Conservation (phyloP, 1,140 invertebrate genomes). For the Penaeus indicus region DNA sequence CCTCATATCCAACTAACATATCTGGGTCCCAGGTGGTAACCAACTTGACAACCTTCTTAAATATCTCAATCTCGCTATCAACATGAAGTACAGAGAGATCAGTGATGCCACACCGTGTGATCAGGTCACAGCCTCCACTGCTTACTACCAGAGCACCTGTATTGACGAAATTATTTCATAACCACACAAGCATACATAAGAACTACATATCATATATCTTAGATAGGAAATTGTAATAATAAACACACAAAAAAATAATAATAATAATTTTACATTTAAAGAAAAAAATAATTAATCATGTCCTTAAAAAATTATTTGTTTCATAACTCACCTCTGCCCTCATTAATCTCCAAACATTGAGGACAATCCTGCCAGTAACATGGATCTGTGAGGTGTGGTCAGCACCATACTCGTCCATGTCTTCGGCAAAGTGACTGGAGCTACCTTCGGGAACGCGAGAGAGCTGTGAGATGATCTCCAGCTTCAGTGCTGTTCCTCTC, state of each 20-base stretch:
- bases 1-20: slow-evolving; percentile 95
- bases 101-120: slow-evolving; percentile 39
- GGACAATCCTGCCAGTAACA: slow-evolving; percentile 86
- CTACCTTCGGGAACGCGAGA: slow-evolving; percentile 79
- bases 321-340: slow-evolving; percentile 80
- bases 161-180: neutral
- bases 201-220: neutral
- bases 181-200: neutral
- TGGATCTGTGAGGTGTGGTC: slow-evolving; percentile 76
- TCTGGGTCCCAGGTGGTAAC: slow-evolving; percentile 90
- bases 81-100: slow-evolving; percentile 69
- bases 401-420: slow-evolving; percentile 67
- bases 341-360: slow-evolving; percentile 94
- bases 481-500: slow-evolving; percentile 80
- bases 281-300: no score
- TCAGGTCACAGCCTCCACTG: slow-evolving; percentile 40
- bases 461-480: slow-evolving; percentile 80
- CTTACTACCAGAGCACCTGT: slow-evolving; percentile 56
- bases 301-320: no score
- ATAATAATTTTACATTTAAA: no score
- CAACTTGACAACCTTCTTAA: slow-evolving; percentile 79
- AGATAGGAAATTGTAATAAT: neutral
- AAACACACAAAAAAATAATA: slow-evolving; percentile 21
- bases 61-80: slow-evolving; percentile 78
- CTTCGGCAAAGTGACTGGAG: slow-evolving; percentile 64